Evolutionary conservation across 2,113 vertebrate genomes (phyloP), one percentile per base, ranked within the genome.

Genomic region (Tichodroma muraria): DNA sequence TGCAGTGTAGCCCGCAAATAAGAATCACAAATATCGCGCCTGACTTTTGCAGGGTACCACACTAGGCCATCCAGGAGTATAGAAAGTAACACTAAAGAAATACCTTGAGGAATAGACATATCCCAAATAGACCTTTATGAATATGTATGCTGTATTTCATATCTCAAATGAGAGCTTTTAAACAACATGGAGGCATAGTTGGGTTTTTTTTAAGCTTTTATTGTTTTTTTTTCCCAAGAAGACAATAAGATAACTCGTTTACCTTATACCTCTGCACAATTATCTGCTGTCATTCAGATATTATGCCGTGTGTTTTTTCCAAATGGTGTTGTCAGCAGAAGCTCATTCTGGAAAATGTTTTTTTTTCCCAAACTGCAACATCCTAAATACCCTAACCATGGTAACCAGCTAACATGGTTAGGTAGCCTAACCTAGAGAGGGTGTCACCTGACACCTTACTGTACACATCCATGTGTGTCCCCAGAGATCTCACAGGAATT

Each of bases 161-260:
- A 57, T 83, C 37, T 77, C 13, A 81, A 11, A 66, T 35, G 6
- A 85, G 40, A 81, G 3, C 9, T 75, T 82, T 81, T 75, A 88
- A 77, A 54, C 9, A 33, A 25, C 5, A 28, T 8, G 5, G 37
- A 75, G 4, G 3, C 20, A 79, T 24, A 78, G 18, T 6, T 61
- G 4, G 30, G 64, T 38, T 24, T 4, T 7, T 25, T 78, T 61
- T 33, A 23, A 63, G 7, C 4, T 44, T 56, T 44, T n/a, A 0
- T 1, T 57, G 0, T 1, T 3, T 25, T 50, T 45, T 7, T 49
- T 24, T 24, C 6, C 15, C 53, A 47, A 47, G 28, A 65, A 65
- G 13, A 68, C 24, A 92, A 33, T 25, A 24, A 37, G 23, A 13
- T 33, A 52, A 35, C 31, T 44, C 27, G 8, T 73, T 92, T 64